Conservation (phyloP, 2,888 invertebrate species). For the Scaptomyza reducta region DNA sequence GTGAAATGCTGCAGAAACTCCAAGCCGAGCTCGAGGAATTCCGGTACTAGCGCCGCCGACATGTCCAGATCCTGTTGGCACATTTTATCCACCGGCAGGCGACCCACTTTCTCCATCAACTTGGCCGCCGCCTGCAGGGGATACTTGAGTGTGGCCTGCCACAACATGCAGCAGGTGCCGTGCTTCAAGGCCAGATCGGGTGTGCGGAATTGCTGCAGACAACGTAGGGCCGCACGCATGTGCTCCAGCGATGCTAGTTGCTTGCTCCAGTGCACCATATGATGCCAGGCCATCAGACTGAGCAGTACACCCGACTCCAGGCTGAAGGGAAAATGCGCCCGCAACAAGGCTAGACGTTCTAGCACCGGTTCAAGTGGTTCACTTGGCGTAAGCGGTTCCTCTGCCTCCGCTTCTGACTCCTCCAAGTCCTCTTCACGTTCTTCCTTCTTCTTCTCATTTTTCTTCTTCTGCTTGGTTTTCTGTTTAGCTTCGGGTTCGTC, state of each 20-base stretch:
- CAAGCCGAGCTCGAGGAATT: constrained; percentile 87
- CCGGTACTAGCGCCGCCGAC: constrained; percentile 87
- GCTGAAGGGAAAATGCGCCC: constrained; percentile 93
- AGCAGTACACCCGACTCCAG: constrained; percentile 91
- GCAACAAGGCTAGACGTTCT: constrained; percentile 87
- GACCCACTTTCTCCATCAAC: constrained; percentile 92
- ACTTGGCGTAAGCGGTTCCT: not conserved
- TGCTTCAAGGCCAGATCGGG: constrained; percentile 85
- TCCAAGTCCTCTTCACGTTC: constrained; percentile 37
- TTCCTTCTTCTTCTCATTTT: constrained; percentile 11
- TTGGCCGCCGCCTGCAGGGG: constrained; percentile 90
- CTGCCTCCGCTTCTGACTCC: constrained; percentile 1
- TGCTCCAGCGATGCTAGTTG: constrained; percentile 88
- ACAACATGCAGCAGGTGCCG: constrained; percentile 93
- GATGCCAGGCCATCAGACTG: constrained; percentile 96
- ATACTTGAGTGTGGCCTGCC: constrained; percentile 94
- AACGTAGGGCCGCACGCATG: constrained; percentile 89
- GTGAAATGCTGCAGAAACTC: constrained; percentile 80
- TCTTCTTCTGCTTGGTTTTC: constrained; percentile 6
- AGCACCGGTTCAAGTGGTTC: constrained; percentile 84
- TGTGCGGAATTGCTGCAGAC: constrained; percentile 85
- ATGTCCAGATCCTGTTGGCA: constrained; percentile 91
- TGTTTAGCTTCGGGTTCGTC: constrained; percentile 42
- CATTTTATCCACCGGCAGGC: constrained; percentile 92
- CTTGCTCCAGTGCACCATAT: constrained; percentile 93